Percentiles rank a stretch among this genome's conserved stretches.
These are phyloP conservation scores for Thera obeliscata DNA, from an alignment of 2,888 invertebrate genomes.

Conservation along the genomic window DNA sequence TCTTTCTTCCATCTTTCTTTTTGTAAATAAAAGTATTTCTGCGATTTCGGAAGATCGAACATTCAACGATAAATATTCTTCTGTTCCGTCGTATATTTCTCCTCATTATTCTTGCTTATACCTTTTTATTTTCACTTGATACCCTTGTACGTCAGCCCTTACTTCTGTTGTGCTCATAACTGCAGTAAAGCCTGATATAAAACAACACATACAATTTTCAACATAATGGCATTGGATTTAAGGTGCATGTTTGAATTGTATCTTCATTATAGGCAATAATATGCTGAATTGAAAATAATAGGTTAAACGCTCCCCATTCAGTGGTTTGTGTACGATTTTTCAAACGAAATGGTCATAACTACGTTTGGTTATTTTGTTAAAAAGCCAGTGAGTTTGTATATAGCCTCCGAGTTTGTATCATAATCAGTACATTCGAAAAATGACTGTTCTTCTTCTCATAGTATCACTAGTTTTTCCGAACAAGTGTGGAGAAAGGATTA, in stretches of 20 bases:
- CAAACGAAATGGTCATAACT: conserved; percentile 20
- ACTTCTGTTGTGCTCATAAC: conserved; percentile 16
- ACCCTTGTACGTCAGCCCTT: conserved; percentile 30
- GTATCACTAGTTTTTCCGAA: too few relatives aligned
- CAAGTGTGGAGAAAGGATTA: too few relatives aligned
- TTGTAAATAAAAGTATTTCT: too few relatives aligned
- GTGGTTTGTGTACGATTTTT: conserved; percentile 36
- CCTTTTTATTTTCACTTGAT: conserved; percentile 10
- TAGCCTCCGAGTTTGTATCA: too few relatives aligned
- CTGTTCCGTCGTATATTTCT: background rate
- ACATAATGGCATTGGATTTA: conserved; percentile 38
- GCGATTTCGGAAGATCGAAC: background rate
- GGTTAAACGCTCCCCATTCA: conserved; percentile 46
- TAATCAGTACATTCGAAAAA: too few relatives aligned
- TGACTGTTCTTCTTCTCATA: too few relatives aligned
- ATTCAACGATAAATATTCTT: background rate
- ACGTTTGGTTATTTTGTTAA: background rate
- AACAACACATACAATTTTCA: conserved; percentile 31
- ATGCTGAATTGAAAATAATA: conserved; percentile 54
- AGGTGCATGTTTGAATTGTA: conserved; percentile 31
- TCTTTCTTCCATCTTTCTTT: too few relatives aligned
- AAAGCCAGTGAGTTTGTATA: too few relatives aligned
- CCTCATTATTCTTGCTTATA: conserved; percentile 24
- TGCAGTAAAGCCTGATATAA: conserved; percentile 19
- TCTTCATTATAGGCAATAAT: conserved; percentile 43